Evolutionary conservation across 2,888 invertebrate genomes (phyloP).

Genomic region (Tromatobia lineatoria): DNA sequence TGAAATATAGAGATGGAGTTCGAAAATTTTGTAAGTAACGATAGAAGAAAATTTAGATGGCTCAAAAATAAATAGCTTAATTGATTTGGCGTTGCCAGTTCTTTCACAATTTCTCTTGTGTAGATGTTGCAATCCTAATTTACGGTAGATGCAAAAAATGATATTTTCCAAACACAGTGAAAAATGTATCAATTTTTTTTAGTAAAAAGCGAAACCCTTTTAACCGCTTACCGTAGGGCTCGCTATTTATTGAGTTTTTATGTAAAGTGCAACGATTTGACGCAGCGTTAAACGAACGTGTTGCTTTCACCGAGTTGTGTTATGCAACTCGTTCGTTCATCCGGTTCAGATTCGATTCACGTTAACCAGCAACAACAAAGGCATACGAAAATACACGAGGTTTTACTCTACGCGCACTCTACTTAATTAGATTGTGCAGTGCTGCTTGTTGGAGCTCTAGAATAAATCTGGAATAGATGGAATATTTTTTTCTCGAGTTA

Average conservation of each 20-base stretch:
- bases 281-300: not conserved
- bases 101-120: too few species aligned
- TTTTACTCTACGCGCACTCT: not conserved
- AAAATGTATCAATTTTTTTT: too few species aligned
- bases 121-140: too few species aligned
- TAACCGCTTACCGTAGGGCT: not conserved
- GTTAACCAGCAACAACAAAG: not conserved
- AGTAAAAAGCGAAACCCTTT: too few species aligned
- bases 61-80: too few species aligned
- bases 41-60: too few species aligned
- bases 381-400: not conserved
- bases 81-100: too few species aligned
- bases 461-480: not conserved
- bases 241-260: not conserved
- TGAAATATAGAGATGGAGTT: too few species aligned
- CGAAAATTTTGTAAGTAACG: too few species aligned
- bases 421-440: not conserved
- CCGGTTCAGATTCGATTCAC: conserved; percentile 6
- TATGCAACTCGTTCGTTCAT: not conserved
- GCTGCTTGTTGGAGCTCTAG: not conserved
- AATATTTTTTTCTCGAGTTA: not conserved
- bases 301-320: not conserved
- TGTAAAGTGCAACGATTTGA: not conserved
- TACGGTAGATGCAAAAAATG: too few species aligned
- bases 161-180: too few species aligned